Conservation (phyloP, 2,113 vertebrate species). For the Steatornis caripensis region DNA sequence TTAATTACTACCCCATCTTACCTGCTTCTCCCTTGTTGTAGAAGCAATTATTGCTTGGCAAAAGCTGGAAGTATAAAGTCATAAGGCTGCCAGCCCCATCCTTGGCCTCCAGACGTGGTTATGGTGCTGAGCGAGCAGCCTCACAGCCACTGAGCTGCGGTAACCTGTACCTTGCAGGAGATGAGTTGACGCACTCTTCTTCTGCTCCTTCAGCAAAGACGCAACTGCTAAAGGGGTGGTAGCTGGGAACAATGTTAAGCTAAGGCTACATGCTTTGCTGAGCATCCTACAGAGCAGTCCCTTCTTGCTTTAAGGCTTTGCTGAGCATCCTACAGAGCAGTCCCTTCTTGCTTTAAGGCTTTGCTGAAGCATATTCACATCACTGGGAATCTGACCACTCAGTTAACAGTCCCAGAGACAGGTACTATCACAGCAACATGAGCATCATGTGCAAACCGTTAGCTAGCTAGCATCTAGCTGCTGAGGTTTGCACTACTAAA, state of each 20-base stretch:
- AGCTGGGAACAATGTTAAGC: background rate
- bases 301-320: background rate
- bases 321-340: background rate
- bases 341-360: background rate
- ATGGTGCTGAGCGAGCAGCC: accelerated
- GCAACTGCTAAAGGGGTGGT: background rate
- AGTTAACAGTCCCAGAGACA: background rate
- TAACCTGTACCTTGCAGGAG: background rate
- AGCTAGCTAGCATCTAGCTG: background rate
- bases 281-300: background rate
- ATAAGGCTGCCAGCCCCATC: background rate
- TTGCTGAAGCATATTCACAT: background rate
- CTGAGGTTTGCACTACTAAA: background rate
- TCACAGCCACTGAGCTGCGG: background rate
- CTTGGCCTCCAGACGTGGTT: background rate
- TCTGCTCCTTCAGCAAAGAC: background rate
- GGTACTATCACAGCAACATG: background rate
- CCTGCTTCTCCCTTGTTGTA: background rate
- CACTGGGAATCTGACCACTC: background rate
- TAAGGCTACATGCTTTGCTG: background rate
- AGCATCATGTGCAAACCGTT: background rate
- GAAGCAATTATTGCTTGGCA: background rate
- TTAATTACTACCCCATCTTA: background rate
- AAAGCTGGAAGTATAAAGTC: background rate
- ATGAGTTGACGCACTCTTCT: background rate